These are phyloP conservation scores for Otocyon megalotis DNA, from an alignment of 2,113 vertebrate genomes.

Conservation along the genomic window DNA sequence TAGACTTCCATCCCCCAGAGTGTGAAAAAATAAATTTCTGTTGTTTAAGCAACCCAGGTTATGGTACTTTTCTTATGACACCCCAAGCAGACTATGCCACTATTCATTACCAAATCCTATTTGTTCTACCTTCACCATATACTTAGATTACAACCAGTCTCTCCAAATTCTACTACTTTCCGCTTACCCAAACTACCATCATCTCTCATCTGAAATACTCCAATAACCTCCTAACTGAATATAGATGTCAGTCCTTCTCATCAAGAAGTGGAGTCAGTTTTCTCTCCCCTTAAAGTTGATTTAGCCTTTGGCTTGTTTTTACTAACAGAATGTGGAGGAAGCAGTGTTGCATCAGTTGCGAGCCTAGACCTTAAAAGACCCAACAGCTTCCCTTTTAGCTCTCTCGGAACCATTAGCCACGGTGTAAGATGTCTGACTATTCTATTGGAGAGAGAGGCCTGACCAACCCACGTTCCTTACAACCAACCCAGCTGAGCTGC, in stretches of 20 bases:
- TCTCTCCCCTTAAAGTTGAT: neutral
- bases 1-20: neutral
- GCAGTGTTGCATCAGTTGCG: neutral
- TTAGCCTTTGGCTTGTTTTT: neutral
- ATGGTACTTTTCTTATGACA: neutral
- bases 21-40: neutral
- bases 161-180: neutral
- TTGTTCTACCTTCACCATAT: neutral
- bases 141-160: neutral
- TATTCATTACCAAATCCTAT: neutral
- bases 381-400: neutral
- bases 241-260: neutral
- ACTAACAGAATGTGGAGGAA: neutral
- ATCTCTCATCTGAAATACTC: neutral
- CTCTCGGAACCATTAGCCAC: neutral
- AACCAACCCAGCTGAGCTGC: neutral
- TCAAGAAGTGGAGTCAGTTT: neutral
- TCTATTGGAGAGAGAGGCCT: neutral
- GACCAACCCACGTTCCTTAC: neutral
- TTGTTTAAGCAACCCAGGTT: neutral
- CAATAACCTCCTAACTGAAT: neutral
- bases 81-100: neutral
- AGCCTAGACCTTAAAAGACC: neutral
- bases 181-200: neutral
- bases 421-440: neutral